phyloP scores from a whole-genome alignment of 2,797 vertebrate species.

The Malurus splendens region DNA sequence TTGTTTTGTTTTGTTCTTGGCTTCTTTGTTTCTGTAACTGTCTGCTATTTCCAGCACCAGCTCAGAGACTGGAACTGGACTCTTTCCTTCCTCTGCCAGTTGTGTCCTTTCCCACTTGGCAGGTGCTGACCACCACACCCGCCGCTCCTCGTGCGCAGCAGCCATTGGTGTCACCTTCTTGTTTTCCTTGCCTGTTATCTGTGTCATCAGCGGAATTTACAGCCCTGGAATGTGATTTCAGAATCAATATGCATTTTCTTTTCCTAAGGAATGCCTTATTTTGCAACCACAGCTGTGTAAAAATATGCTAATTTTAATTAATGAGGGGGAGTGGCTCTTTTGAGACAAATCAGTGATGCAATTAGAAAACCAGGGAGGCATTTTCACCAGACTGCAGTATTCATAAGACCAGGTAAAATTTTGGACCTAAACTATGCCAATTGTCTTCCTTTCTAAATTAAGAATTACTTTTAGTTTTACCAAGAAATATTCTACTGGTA shows the following conservation, averaged over 20 bases:
- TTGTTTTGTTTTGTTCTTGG: conserved; percentile 16
- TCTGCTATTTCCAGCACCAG: conserved; percentile 46
- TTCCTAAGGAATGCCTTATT: not conserved
- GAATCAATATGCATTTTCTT: not conserved
- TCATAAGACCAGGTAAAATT: conserved; percentile 35
- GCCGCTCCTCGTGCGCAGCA: not conserved
- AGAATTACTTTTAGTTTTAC: conserved; percentile 57
- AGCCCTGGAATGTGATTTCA: conserved; percentile 24
- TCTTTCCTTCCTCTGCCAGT: conserved; percentile 30
- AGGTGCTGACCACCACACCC: not conserved
- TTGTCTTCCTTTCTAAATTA: conserved; percentile 48
- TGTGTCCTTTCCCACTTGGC: conserved; percentile 40
- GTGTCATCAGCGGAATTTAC: not conserved
- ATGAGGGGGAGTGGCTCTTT: not conserved
- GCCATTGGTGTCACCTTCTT: not conserved
- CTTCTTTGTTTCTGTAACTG: conserved; percentile 37
- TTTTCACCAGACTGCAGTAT: not conserved
- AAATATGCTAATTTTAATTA: not conserved
- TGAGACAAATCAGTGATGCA: not conserved
- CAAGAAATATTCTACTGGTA: conserved; percentile 56
- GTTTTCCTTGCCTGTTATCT: not conserved
- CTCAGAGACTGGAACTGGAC: conserved; percentile 12
- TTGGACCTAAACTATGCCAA: conserved; percentile 29
- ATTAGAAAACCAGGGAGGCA: not conserved
- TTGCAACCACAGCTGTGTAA: not conserved